Evolutionary conservation across 2,113 vertebrate genomes (phyloP).

Genomic region (Fregetta grallaria): DNA sequence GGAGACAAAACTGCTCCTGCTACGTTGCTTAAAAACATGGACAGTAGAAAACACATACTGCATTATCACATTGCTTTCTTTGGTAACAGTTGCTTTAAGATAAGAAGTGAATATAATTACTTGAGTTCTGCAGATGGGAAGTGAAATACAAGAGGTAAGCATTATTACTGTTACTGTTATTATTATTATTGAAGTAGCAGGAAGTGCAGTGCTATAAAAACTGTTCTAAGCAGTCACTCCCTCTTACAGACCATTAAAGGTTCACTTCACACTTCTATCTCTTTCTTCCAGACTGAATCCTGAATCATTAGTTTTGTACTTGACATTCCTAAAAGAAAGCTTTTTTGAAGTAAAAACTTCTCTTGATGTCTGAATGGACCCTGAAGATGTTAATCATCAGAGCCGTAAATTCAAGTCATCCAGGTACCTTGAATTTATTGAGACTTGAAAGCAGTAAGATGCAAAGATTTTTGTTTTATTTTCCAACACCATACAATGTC

Average conservation of each 20-base stretch:
- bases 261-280: constrained; percentile 20
- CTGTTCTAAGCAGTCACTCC: constrained; percentile 14
- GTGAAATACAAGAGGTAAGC: neutral
- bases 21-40: neutral
- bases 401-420: neutral
- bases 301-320: constrained; percentile 32
- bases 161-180: constrained; percentile 18
- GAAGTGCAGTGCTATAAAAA: constrained; percentile 25
- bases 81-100: neutral
- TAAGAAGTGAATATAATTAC: constrained; percentile 18
- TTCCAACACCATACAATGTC: neutral
- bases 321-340: neutral
- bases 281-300: constrained; percentile 15
- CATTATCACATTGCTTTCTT: neutral
- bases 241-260: constrained; percentile 21
- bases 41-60: neutral
- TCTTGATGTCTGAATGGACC: neutral
- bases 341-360: neutral
- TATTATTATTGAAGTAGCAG: constrained; percentile 11
- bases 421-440: neutral
- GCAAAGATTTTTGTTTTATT: neutral
- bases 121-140: constrained; percentile 22
- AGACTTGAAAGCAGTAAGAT: neutral
- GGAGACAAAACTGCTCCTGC: neutral
- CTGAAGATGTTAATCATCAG: constrained; percentile 12